Conservation (phyloP, 1,140 invertebrate species). For the Sarcophaga bullata region DNA sequence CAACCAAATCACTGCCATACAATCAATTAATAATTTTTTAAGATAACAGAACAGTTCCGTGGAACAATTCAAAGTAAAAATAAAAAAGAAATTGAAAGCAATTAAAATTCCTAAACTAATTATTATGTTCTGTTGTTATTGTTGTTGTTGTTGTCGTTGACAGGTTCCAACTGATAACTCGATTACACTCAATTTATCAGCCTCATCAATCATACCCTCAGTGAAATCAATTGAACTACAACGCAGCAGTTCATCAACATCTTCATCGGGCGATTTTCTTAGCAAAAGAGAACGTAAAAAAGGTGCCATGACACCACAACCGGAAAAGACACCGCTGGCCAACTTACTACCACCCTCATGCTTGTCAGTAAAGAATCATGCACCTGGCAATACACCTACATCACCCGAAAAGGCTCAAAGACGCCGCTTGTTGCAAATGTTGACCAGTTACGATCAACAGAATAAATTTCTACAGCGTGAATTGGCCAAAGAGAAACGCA, state of each 20-base stretch:
- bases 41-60: not conserved
- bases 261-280: conserved; percentile 45
- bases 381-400: not conserved
- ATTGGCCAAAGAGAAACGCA: conserved; percentile 66
- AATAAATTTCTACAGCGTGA: conserved; percentile 59
- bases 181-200: conserved; percentile 46
- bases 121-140: too few relatives aligned
- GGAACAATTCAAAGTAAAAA: not conserved
- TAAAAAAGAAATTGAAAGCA: not conserved
- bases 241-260: conserved; percentile 55
- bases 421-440: conserved; percentile 56
- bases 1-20: too few relatives aligned
- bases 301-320: conserved; percentile 40
- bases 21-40: not conserved
- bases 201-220: conserved; percentile 28
- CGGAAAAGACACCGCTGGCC: not conserved
- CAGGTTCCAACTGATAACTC: conserved; percentile 56
- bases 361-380: not conserved
- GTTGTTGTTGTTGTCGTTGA: conserved; percentile 4
- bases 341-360: conserved; percentile 5
- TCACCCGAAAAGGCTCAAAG: conserved; percentile 50
- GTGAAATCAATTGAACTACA: conserved; percentile 51
- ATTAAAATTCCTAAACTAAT: conserved; percentile 21
- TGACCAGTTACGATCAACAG: conserved; percentile 59
- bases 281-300: conserved; percentile 34